A percentile compares a stretch with the other conserved stretches of the same genome.
Conservation (phyloP, 2,113 vertebrate species). For the Nymphicus hollandicus region DNA sequence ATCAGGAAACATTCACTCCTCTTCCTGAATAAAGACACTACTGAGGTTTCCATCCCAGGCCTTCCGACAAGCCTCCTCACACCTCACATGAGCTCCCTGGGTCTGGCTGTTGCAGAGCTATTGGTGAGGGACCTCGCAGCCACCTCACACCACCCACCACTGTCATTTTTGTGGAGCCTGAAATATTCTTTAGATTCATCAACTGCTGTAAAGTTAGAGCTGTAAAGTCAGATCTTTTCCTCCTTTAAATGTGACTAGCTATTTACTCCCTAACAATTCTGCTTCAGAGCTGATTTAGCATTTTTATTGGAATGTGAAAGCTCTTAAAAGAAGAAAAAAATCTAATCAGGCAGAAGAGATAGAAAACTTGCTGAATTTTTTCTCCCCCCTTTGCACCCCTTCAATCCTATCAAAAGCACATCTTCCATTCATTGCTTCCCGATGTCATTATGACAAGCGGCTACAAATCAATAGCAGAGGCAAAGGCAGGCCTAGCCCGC, state of each 20-base stretch:
- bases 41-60: not conserved
- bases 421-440: slow-evolving; percentile 86
- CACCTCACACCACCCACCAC: not conserved
- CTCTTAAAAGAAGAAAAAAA: slow-evolving; percentile 84
- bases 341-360: slow-evolving; percentile 84
- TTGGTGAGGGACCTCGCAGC: not conserved
- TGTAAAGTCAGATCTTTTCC: slow-evolving; percentile 66
- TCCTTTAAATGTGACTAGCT: slow-evolving; percentile 76
- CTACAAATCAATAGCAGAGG: slow-evolving; percentile 84
- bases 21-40: not conserved
- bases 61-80: not conserved
- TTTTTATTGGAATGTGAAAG: slow-evolving; percentile 86
- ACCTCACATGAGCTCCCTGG: not conserved
- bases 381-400: slow-evolving; percentile 65
- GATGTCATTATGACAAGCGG: slow-evolving; percentile 84
- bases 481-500: slow-evolving; percentile 68
- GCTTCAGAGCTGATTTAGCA: slow-evolving; percentile 82
- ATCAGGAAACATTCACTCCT: not conserved
- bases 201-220: slow-evolving; percentile 43
- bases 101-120: not conserved
- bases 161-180: slow-evolving; percentile 36
- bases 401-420: slow-evolving; percentile 84
- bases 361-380: slow-evolving; percentile 84
- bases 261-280: slow-evolving; percentile 81
- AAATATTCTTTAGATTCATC: slow-evolving; percentile 32